Evolutionary conservation across 37 sponge, comb jelly and placozoan genomes (phyloP).

Genomic region (Beroe forskalii): DNA sequence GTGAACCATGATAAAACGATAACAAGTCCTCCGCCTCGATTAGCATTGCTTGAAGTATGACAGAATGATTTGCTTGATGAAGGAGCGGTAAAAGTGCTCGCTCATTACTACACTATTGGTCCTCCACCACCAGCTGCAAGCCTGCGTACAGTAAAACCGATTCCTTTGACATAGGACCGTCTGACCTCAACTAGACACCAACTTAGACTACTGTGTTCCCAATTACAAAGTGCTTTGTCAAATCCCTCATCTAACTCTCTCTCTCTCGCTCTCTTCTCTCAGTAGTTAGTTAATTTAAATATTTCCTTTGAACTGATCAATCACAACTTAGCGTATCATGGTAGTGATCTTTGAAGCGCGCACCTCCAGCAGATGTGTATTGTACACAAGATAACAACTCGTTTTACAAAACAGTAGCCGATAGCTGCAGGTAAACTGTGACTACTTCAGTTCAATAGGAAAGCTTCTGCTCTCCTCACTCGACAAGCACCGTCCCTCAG

Average conservation of each 20-base stretch:
- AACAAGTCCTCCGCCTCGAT: too few species aligned
- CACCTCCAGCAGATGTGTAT: background rate
- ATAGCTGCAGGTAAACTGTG: slow-evolving; percentile 32
- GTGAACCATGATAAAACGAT: too few species aligned
- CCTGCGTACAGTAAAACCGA: too few species aligned
- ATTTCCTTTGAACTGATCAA: background rate
- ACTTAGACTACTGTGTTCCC: background rate
- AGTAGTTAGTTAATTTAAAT: background rate
- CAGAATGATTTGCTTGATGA: too few species aligned
- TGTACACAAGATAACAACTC: too few species aligned
- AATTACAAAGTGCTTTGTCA: background rate
- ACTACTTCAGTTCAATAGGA: slow-evolving; percentile 22
- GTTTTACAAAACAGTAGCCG: slow-evolving; percentile 59
- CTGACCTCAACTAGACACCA: background rate
- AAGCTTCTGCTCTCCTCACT: too few species aligned
- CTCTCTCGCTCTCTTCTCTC: background rate
- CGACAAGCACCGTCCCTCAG: too few species aligned
- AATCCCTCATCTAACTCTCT: too few species aligned
- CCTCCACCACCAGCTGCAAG: too few species aligned
- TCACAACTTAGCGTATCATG: background rate
- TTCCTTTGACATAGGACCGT: background rate
- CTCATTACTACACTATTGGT: too few species aligned
- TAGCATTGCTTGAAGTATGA: too few species aligned
- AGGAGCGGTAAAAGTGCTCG: too few species aligned
- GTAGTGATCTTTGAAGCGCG: background rate